Conservation (phyloP, 2,797 vertebrate genomes). For the Hippopotamyrus pictus region DNA sequence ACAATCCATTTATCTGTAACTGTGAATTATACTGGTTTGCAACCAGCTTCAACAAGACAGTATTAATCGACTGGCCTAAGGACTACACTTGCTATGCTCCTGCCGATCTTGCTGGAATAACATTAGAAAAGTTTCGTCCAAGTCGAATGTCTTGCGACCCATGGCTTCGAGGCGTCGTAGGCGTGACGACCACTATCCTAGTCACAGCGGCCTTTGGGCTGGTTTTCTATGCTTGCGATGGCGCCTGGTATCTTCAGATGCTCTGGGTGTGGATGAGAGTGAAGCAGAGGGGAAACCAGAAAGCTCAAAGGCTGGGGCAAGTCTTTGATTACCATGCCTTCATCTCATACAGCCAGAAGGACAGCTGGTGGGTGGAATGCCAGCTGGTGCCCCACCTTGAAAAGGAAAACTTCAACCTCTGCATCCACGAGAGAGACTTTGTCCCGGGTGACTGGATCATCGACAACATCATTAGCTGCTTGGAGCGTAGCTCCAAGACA, state of each 20-base stretch:
- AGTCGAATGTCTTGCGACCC: conserved; percentile 51
- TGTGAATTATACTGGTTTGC: conserved; percentile 37
- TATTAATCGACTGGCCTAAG: conserved; percentile 56
- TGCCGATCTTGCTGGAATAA: conserved; percentile 36
- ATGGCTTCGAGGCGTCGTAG: conserved; percentile 32
- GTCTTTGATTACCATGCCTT: conserved; percentile 64
- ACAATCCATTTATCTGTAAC: conserved; percentile 43
- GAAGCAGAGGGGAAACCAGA: conserved; percentile 53
- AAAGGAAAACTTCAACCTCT: conserved; percentile 56
- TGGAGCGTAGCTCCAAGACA: conserved; percentile 69
- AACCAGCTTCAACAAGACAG: conserved; percentile 37
- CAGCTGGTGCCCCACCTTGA: conserved; percentile 67
- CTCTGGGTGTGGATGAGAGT: conserved; percentile 67
- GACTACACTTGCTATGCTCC: conserved; percentile 55
- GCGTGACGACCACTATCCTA: conserved; percentile 38
- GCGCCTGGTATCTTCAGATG: conserved; percentile 72
- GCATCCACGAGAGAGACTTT: conserved; percentile 74
- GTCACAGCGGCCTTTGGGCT: conserved; percentile 35
- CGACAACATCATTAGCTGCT: conserved; percentile 75
- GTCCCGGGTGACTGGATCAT: conserved; percentile 73
- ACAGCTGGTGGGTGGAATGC: conserved; percentile 71
- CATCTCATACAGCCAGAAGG: conserved; percentile 69
- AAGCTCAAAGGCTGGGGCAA: conserved; percentile 21
- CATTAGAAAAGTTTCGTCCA: conserved; percentile 52
- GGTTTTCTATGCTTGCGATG: conserved; percentile 44